Evolutionary conservation across 2,888 invertebrate genomes (phyloP).

Genomic region (Cerastis leucographa): DNA sequence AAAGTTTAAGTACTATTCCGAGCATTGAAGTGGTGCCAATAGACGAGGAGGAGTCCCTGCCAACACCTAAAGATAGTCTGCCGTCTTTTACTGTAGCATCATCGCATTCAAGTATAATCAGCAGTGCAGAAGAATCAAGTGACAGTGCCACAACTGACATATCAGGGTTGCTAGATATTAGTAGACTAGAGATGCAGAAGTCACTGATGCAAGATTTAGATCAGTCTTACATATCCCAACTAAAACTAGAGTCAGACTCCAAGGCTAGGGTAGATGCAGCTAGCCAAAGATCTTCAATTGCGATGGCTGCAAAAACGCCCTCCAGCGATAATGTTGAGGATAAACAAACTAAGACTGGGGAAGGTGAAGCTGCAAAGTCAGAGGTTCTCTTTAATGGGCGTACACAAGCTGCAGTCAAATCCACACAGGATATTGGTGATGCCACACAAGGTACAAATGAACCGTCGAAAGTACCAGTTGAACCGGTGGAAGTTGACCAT

Average conservation of each 20-base stretch:
- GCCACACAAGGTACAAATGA: not conserved
- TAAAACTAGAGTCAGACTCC: slow-evolving; percentile 40
- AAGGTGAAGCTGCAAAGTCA: not conserved
- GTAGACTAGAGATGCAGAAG: slow-evolving; percentile 83
- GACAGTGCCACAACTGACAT: slow-evolving; percentile 70
- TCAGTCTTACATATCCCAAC: slow-evolving; percentile 72
- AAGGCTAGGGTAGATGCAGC: not conserved
- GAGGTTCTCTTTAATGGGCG: not conserved
- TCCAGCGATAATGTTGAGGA: slow-evolving; percentile 31
- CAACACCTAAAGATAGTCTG: slow-evolving; percentile 78
- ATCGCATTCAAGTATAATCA: slow-evolving; percentile 73
- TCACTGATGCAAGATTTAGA: slow-evolving; percentile 85
- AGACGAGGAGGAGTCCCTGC: slow-evolving; percentile 64
- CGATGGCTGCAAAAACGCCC: not conserved
- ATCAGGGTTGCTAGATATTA: slow-evolving; percentile 75
- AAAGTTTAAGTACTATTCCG: slow-evolving; percentile 83
- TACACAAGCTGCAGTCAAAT: not conserved
- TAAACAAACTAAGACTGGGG: slow-evolving; percentile 42
- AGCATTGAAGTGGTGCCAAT: slow-evolving; percentile 79
- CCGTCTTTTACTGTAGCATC: slow-evolving; percentile 81
- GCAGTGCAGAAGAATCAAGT: slow-evolving; percentile 66
- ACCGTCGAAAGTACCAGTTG: not conserved
- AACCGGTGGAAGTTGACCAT: not conserved
- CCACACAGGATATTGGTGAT: not conserved
- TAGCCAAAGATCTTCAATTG: not conserved